Conservation (phyloP, 2,888 invertebrate genomes). For the Entomobrya proxima region DNA sequence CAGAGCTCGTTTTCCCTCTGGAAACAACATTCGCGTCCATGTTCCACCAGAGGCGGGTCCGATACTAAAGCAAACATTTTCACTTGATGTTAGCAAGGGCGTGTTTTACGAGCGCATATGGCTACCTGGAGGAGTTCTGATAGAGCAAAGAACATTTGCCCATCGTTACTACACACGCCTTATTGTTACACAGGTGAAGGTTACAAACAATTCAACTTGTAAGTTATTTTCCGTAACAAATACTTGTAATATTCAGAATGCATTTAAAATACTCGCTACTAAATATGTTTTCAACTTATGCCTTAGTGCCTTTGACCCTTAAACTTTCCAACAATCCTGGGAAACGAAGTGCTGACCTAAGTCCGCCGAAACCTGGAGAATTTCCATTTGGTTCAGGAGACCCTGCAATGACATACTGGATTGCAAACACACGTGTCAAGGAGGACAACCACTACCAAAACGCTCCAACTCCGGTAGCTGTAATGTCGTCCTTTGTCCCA, state of each 20-base stretch:
- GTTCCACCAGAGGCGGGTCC: not conserved
- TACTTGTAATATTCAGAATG: not conserved
- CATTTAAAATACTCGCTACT: not conserved
- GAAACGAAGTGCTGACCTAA: slow-evolving; percentile 68
- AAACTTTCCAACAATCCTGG: slow-evolving; percentile 13
- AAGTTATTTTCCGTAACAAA: not conserved
- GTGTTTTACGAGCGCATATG: slow-evolving; percentile 66
- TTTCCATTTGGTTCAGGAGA: slow-evolving; percentile 7
- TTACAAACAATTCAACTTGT: slow-evolving; percentile 43
- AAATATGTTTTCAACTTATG: not conserved
- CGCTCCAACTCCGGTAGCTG: slow-evolving; percentile 47
- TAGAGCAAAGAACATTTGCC: slow-evolving; percentile 73
- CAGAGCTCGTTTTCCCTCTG: slow-evolving; percentile 74
- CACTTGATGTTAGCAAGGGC: slow-evolving; percentile 72
- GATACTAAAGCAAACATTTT: slow-evolving; percentile 61
- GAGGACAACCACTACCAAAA: slow-evolving; percentile 73
- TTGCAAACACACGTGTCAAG: slow-evolving; percentile 65
- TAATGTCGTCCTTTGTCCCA: slow-evolving; percentile 67
- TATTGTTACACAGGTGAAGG: slow-evolving; percentile 72
- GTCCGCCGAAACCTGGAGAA: slow-evolving; percentile 47
- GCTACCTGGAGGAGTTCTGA: slow-evolving; percentile 40
- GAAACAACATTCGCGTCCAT: slow-evolving; percentile 71
- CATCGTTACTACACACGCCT: slow-evolving; percentile 72
- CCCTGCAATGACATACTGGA: slow-evolving; percentile 53
- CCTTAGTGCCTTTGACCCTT: not conserved